phyloP scores from a whole-genome alignment of 1,140 invertebrate genomes.

The Brachionus angularis region DNA sequence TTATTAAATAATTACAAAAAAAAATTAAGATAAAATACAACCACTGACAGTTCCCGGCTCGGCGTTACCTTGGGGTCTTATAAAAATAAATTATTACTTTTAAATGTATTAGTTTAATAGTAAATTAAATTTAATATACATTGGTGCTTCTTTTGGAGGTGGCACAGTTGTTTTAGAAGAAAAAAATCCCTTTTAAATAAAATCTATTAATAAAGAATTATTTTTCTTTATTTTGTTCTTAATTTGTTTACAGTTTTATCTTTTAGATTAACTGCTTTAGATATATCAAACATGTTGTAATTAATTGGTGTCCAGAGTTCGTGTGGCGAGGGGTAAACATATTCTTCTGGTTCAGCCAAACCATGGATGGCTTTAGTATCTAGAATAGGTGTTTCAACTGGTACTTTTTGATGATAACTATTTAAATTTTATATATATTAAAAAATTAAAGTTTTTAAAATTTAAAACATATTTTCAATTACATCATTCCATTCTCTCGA shows the following conservation, averaged over 20 bases:
- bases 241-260: slow-evolving; percentile 51
- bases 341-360: slow-evolving; percentile 66
- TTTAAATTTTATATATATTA: slow-evolving; percentile 38
- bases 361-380: slow-evolving; percentile 69
- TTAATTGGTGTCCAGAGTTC: slow-evolving; percentile 63
- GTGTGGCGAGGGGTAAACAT: slow-evolving; percentile 61
- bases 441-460: slow-evolving; percentile 16
- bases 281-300: slow-evolving; percentile 63
- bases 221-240: slow-evolving; percentile 14
- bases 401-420: slow-evolving; percentile 69
- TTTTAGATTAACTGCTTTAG: slow-evolving; percentile 48
- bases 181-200: slow-evolving; percentile 12
- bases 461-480: slow-evolving; percentile 48
- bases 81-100: neutral
- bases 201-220: neutral
- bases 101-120: neutral
- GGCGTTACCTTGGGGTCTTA: slow-evolving; percentile 41
- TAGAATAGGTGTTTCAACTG: slow-evolving; percentile 63
- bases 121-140: slow-evolving; percentile 31
- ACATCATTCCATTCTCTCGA: slow-evolving; percentile 71
- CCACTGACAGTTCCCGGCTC: slow-evolving; percentile 25
- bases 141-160: slow-evolving; percentile 14
- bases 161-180: neutral
- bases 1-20: neutral
- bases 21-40: slow-evolving; percentile 26